A percentile compares a stretch with the other conserved stretches of the same genome.
Conservation (phyloP, 2,888 invertebrate species). For the Graphium colonna region DNA sequence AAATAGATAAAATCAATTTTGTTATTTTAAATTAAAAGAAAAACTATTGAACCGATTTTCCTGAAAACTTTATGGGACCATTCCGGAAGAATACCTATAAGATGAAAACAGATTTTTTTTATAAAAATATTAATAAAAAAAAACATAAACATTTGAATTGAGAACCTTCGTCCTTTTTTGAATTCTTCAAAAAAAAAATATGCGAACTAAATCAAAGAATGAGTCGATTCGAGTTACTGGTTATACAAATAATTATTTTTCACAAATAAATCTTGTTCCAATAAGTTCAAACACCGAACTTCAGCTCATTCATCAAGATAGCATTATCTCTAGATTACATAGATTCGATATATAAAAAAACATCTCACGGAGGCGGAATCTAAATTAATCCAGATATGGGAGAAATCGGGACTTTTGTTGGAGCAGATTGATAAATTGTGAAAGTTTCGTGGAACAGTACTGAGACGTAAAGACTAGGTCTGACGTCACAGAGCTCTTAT, state of each 20-base stretch:
- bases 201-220: too few relatives aligned
- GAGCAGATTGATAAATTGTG: not conserved
- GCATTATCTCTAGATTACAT: not conserved
- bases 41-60: too few relatives aligned
- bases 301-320: constrained; percentile 1
- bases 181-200: too few relatives aligned
- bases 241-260: too few relatives aligned
- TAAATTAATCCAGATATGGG: not conserved
- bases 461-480: not conserved
- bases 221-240: too few relatives aligned
- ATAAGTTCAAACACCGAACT: not conserved
- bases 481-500: constrained; percentile 5
- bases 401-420: not conserved
- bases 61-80: too few relatives aligned
- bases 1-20: too few relatives aligned
- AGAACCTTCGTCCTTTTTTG: not conserved
- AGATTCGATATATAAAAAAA: not conserved
- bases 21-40: too few relatives aligned
- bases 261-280: too few relatives aligned
- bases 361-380: not conserved
- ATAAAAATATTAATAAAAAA: too few relatives aligned
- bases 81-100: too few relatives aligned
- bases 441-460: not conserved
- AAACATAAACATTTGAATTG: not conserved
- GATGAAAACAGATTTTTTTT: too few relatives aligned